Evolutionary conservation across 2,888 invertebrate species (phyloP).

Genomic region (Horisme vitalbata): DNA sequence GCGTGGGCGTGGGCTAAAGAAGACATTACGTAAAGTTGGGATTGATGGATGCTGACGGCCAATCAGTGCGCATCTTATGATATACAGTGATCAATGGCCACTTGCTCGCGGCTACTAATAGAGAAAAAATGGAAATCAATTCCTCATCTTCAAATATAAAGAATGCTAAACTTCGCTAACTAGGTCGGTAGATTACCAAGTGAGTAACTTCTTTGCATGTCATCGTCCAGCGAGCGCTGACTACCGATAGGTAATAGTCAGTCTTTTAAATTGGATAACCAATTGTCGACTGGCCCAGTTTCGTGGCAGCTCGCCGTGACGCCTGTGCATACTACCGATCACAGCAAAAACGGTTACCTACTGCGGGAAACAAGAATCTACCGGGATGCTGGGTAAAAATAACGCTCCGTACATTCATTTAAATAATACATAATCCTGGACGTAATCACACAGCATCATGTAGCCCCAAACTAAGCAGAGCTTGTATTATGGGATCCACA

Average conservation of each 20-base stretch:
- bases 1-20: slow-evolving; percentile 19
- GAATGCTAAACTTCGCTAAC: no score
- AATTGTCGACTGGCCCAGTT: slow-evolving; percentile 26
- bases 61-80: not conserved
- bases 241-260: not conserved
- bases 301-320: slow-evolving; percentile 12
- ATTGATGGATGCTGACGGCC: slow-evolving; percentile 15
- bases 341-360: not conserved
- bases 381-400: no score
- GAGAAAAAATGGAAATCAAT: no score
- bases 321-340: not conserved
- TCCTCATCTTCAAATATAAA: no score
- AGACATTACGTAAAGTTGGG: slow-evolving; percentile 15
- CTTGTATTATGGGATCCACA: no score
- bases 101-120: no score
- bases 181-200: not conserved
- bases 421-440: no score
- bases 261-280: slow-evolving; percentile 24
- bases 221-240: slow-evolving; percentile 2
- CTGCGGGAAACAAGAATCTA: no score
- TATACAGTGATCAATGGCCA: not conserved
- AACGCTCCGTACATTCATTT: no score
- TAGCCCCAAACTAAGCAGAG: no score
- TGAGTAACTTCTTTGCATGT: slow-evolving; percentile 1
- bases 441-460: no score